Base-by-base conservation (phyloP, 53 echinoderm and acorn worm genomes). In the Holothuria scabra region DNA sequence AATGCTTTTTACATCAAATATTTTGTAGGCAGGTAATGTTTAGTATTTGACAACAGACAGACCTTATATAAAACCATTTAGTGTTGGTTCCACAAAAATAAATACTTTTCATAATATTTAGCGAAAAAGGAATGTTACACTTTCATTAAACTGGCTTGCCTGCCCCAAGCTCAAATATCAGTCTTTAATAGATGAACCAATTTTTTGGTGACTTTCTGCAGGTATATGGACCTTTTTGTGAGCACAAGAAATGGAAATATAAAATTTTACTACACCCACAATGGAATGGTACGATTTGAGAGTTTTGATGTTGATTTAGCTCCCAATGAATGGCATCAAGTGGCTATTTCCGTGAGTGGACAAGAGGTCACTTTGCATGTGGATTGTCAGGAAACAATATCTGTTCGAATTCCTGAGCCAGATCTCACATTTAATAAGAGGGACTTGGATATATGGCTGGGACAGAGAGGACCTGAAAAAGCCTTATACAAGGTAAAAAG, bases 331-430 rank as follows among this genome's bases (percentile, higher is more conserved):
- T 99, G 99, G 99, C 78, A 80, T n/a, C 89, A 86, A 31, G 25
- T 99, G 0, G 99, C 99, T 3, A 65, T 97, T 33, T 91, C 87
- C 14, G 86, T 99, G 75, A 99, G 99, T 28, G 94, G 99, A 3
- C 83, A 94, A 0, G 92, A 94, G 62, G 80, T 99, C 87, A 83
- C 93, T 34, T 84, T 99, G 25, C 92, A 87, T 5, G 79, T 92
- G 18, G 87, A 99, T 81, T 99, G 99, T 38, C 20, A 87, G 33
- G 91, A 94, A 81, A 82, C 88, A 5, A 89, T 72, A 5, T 84
- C 92, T 5, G 74, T 94, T 12, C 81, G 90, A 72, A 93, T 99
- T 32, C 90, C 85, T 5, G 34, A 89, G 66, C 99, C 97, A 31
- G 94, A 99, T 61, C 33, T 94, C 18, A 79, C 81, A 64, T 86